Evolutionary conservation across 1,140 invertebrate species (phyloP).

Genomic region (Drosophila gunungcola): DNA sequence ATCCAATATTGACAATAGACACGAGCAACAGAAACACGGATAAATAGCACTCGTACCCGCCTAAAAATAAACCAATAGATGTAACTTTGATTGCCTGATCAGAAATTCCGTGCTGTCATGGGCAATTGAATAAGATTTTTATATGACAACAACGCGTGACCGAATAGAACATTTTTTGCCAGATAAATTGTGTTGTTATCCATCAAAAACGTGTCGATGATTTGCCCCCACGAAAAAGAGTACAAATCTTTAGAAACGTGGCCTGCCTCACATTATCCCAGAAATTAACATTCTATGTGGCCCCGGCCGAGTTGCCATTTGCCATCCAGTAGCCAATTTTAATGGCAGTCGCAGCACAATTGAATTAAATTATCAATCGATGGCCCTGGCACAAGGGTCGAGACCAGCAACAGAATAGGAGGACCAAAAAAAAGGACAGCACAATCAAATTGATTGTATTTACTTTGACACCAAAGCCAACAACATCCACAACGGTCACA

Average conservation of each 20-base stretch:
- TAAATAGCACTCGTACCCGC: neutral
- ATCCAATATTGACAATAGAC: neutral
- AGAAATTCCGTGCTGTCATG: slow-evolving; percentile 32
- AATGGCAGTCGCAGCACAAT: slow-evolving; percentile 71
- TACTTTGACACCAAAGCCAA: slow-evolving; percentile 75
- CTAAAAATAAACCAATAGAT: slow-evolving; percentile 1
- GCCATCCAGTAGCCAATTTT: slow-evolving; percentile 62
- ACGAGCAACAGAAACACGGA: slow-evolving; percentile 5
- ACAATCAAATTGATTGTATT: slow-evolving; percentile 82
- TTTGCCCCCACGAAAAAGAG: slow-evolving; percentile 21
- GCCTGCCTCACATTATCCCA: slow-evolving; percentile 51
- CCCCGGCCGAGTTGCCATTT: slow-evolving; percentile 27
- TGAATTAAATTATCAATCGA: slow-evolving; percentile 82
- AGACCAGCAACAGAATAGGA: slow-evolving; percentile 1
- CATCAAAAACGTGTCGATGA: slow-evolving; percentile 53
- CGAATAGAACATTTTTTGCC: slow-evolving; percentile 25
- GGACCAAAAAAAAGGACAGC: slow-evolving; percentile 46
- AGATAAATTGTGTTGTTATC: slow-evolving; percentile 45
- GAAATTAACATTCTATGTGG: slow-evolving; percentile 64
- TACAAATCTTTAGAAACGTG: slow-evolving; percentile 42
- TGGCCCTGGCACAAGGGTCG: slow-evolving; percentile 54
- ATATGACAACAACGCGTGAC: slow-evolving; percentile 56
- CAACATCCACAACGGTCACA: slow-evolving; percentile 48
- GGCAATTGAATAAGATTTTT: slow-evolving; percentile 56
- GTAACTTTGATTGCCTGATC: slow-evolving; percentile 43